Evolutionary conservation across 1,140 invertebrate species (phyloP).

Genomic region (Carposina sasakii): DNA sequence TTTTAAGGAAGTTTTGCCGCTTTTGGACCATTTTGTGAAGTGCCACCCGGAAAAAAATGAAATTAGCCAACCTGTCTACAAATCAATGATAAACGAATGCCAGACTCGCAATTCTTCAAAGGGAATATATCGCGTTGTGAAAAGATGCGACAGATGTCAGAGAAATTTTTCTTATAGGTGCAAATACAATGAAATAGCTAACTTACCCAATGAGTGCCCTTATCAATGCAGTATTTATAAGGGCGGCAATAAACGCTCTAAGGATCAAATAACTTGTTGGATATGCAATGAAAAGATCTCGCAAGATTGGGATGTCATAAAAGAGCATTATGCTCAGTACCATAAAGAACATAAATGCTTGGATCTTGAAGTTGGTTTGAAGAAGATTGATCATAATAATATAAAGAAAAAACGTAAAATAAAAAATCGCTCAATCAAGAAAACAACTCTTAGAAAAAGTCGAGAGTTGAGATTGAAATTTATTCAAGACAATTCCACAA

Average conservation of each 20-base stretch:
- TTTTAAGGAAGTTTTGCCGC: constrained; percentile 29
- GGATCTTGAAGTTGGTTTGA: constrained; percentile 42
- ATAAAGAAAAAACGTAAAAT: constrained; percentile 21
- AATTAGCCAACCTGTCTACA: too few species aligned
- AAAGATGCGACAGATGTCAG: constrained; percentile 45
- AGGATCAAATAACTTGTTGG: constrained; percentile 34
- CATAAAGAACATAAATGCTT: constrained; percentile 47
- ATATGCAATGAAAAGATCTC: constrained; percentile 44
- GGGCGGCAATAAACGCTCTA: constrained; percentile 1
- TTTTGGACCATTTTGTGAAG: constrained; percentile 44
- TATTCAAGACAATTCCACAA: too few species aligned
- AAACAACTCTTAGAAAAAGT: constrained; percentile 21
- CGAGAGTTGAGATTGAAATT: too few species aligned
- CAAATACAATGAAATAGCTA: constrained; percentile 31
- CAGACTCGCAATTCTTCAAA: too few species aligned
- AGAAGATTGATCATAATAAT: constrained; percentile 32
- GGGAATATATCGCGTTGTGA: constrained; percentile 36
- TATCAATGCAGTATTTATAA: constrained; percentile 33
- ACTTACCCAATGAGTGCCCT: constrained; percentile 38
- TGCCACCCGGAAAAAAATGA: constrained; percentile 26
- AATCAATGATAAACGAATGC: too few species aligned
- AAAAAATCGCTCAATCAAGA: constrained; percentile 12
- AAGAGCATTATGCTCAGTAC: constrained; percentile 42
- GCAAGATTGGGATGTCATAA: constrained; percentile 46
- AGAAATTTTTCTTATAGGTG: constrained; percentile 45